Evolutionary conservation across 2,797 vertebrate genomes (phyloP).

Genomic region (Margarornis squamiger): DNA sequence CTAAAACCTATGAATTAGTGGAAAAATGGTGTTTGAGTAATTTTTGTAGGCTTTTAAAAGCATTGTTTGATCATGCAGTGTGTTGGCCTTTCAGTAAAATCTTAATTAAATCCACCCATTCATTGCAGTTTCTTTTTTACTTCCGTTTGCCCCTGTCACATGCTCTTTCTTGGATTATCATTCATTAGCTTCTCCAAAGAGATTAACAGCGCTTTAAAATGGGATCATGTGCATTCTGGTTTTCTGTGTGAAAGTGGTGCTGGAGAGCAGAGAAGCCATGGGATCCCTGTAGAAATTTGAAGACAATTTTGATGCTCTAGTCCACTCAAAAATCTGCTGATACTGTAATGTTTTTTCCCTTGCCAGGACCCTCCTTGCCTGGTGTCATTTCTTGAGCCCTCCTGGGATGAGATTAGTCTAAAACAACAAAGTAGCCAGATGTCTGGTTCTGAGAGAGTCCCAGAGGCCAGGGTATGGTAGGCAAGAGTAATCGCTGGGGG

Average conservation of each 20-base stretch:
- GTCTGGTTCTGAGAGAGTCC: conserved; percentile 95
- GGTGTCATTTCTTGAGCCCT: conserved; percentile 92
- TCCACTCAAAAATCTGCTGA: conserved; percentile 90
- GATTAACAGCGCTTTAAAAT: conserved; percentile 59
- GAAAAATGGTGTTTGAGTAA: background rate
- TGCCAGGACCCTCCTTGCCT: conserved; percentile 97
- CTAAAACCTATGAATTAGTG: background rate
- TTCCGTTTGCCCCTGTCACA: conserved; percentile 33
- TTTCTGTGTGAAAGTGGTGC: conserved; percentile 59
- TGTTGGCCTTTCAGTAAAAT: conserved; percentile 8
- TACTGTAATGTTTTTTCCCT: conserved; percentile 86
- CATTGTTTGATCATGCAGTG: background rate
- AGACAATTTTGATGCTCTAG: conserved; percentile 88
- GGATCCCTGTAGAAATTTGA: conserved; percentile 88
- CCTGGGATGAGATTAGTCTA: conserved; percentile 97
- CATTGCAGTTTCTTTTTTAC: background rate
- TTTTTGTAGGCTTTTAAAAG: background rate
- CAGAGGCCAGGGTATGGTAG: conserved; percentile 93
- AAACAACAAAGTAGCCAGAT: conserved; percentile 99
- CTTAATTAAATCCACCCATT: conserved; percentile 8
- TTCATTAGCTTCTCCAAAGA: conserved; percentile 59
- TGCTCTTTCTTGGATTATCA: conserved; percentile 37
- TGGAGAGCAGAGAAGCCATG: conserved; percentile 73
- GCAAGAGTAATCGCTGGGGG: conserved; percentile 90
- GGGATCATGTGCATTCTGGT: conserved; percentile 15